A percentile compares a stretch with the other conserved stretches of the same genome.
Conservation (phyloP, 1,140 invertebrate species). For the Drosophila mojavensis region DNA sequence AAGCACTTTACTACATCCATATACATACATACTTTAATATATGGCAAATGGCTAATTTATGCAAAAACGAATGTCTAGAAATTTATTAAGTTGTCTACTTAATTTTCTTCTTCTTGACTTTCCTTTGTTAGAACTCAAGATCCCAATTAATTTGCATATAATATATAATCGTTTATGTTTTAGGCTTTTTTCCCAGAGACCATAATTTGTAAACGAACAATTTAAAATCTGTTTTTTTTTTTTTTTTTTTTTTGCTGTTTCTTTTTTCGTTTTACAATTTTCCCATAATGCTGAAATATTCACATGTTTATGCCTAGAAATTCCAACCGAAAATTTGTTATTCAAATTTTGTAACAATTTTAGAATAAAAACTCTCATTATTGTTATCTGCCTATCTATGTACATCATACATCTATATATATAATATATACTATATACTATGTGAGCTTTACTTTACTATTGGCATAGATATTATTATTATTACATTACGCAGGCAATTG, state of each 20-base stretch:
- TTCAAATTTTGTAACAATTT: conserved; percentile 29
- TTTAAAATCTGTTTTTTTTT: not conserved
- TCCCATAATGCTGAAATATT: conserved; percentile 26
- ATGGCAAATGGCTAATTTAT: too few species aligned
- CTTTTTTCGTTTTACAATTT: not conserved
- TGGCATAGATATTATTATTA: too few species aligned
- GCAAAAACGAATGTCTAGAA: too few species aligned
- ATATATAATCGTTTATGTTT: not conserved
- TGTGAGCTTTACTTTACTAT: too few species aligned
- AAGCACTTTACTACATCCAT: too few species aligned
- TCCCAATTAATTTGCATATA: not conserved
- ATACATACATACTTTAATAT: too few species aligned
- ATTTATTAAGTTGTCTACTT: not conserved
- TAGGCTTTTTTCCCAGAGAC: not conserved
- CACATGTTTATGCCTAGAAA: conserved; percentile 12
- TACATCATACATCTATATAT: not conserved
- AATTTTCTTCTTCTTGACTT: not conserved
- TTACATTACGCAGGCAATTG: too few species aligned
- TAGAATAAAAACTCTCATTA: conserved; percentile 55
- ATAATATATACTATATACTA: not conserved
- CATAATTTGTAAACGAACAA: conserved; percentile 5
- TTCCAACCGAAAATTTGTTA: conserved; percentile 8
- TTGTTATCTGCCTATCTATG: conserved; percentile 33
- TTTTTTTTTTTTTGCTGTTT: not conserved
- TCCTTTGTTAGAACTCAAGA: too few species aligned